phyloP scores from a whole-genome alignment of 2,888 invertebrate genomes.

The Ectemnius lituratus region DNA sequence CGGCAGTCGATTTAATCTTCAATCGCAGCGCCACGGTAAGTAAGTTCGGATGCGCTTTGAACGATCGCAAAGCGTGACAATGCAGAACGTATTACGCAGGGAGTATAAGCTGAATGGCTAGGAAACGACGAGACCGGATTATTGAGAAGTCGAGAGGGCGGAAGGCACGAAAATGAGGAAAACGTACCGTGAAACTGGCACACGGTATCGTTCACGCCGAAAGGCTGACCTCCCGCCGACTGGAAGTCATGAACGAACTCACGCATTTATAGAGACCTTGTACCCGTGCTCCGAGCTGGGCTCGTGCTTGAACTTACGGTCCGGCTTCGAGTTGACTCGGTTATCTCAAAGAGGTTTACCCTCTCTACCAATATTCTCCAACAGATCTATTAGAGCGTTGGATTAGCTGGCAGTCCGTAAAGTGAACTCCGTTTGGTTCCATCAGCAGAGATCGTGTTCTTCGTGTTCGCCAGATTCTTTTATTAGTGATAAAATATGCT shows the following conservation, averaged over 20 bases:
- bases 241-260: slow-evolving; percentile 54
- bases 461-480: too few relatives aligned
- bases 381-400: slow-evolving; percentile 13
- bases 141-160: slow-evolving; percentile 10
- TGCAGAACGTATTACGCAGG: not conserved
- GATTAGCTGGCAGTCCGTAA: slow-evolving; percentile 1
- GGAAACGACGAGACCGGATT: not conserved
- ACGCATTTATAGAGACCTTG: slow-evolving; percentile 59
- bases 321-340: slow-evolving; percentile 8
- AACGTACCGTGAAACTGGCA: slow-evolving; percentile 14
- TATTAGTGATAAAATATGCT: too few relatives aligned
- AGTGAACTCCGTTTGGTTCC: too few relatives aligned
- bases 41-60: not conserved
- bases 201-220: slow-evolving; percentile 46
- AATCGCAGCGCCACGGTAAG: too few relatives aligned
- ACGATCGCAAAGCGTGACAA: not conserved
- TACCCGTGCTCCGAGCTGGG: slow-evolving; percentile 10
- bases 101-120: not conserved
- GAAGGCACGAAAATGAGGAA: slow-evolving; percentile 22
- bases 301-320: slow-evolving; percentile 19
- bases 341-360: slow-evolving; percentile 35
- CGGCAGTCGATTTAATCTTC: too few relatives aligned
- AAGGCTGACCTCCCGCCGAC: slow-evolving; percentile 60
- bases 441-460: too few relatives aligned
- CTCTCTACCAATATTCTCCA: slow-evolving; percentile 12